Percentiles rank a stretch among this genome's conserved stretches.
phyloP scores from a whole-genome alignment of 2,888 invertebrate species.

The Crematogaster levior region DNA sequence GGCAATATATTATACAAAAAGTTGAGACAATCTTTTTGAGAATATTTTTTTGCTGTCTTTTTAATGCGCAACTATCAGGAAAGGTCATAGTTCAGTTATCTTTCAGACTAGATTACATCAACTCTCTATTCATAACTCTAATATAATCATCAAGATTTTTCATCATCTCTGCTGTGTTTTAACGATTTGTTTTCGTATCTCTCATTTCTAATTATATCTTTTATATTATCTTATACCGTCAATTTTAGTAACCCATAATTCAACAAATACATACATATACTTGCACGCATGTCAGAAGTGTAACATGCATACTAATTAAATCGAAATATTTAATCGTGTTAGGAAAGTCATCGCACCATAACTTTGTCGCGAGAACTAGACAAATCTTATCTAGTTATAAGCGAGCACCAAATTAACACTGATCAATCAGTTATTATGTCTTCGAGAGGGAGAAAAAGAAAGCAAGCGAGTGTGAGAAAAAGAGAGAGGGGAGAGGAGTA shows the following conservation, averaged over 20 bases:
- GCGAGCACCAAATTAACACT: conserved; percentile 11
- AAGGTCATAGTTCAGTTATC: conserved; percentile 25
- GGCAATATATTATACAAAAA: not conserved
- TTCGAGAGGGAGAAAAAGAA: not conserved
- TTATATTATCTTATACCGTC: no score
- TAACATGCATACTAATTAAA: not conserved
- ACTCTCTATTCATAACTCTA: not conserved
- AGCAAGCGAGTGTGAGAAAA: no score
- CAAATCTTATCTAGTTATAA: conserved; percentile 21
- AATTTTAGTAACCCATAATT: conserved; percentile 4
- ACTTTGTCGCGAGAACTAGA: not conserved
- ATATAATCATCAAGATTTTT: conserved; percentile 15
- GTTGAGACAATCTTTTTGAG: not conserved
- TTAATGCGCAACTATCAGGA: conserved; percentile 1
- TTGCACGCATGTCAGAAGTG: not conserved
- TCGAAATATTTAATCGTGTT: not conserved
- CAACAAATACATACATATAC: not conserved
- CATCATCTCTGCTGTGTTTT: not conserved
- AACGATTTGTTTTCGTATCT: not conserved
- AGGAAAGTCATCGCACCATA: not conserved
- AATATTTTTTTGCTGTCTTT: not conserved
- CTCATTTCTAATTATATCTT: conserved; percentile 19
- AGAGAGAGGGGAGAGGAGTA: not conserved
- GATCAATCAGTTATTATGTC: conserved; percentile 20
- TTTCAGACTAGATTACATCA: not conserved